Evolutionary conservation across 2,797 vertebrate genomes (phyloP).

Genomic region (Helicolenus hilgendorfi): DNA sequence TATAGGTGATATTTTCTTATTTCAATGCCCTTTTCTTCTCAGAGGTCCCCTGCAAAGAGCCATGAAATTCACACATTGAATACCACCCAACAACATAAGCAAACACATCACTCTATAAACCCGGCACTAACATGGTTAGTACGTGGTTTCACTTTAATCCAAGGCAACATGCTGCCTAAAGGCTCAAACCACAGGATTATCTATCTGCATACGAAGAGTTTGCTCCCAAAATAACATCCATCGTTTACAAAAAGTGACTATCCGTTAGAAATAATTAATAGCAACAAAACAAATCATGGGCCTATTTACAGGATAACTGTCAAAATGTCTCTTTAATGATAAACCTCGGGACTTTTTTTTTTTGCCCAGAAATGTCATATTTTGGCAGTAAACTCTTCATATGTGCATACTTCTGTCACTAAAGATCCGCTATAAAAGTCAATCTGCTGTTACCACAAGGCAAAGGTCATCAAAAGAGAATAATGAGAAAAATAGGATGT

Average conservation of each 20-base stretch:
- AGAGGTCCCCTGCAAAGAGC: constrained; percentile 63
- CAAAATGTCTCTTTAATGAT: constrained; percentile 32
- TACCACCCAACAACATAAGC: constrained; percentile 49
- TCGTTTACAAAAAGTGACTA: constrained; percentile 32
- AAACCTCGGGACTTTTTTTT: not conserved
- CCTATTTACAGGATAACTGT: constrained; percentile 56
- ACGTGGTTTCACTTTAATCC: constrained; percentile 66
- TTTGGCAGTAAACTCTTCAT: constrained; percentile 79
- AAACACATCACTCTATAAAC: constrained; percentile 62
- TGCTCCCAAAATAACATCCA: constrained; percentile 61
- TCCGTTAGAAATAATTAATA: constrained; percentile 15
- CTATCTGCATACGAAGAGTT: constrained; percentile 70
- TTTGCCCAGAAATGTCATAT: constrained; percentile 18
- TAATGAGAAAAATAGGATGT: constrained; percentile 69
- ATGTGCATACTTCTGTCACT: constrained; percentile 48
- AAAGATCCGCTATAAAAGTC: constrained; percentile 69
- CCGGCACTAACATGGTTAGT: constrained; percentile 73
- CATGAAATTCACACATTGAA: constrained; percentile 64
- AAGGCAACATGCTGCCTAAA: constrained; percentile 81
- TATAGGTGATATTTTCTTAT: constrained; percentile 80
- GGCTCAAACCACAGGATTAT: constrained; percentile 67
- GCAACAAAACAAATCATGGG: constrained; percentile 37
- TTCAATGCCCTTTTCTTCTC: constrained; percentile 69
- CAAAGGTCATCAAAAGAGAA: constrained; percentile 77
- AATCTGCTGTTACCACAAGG: constrained; percentile 68